Evolutionary conservation across 2,888 invertebrate species (phyloP).

Genomic region (Drosophila nigricruria): DNA sequence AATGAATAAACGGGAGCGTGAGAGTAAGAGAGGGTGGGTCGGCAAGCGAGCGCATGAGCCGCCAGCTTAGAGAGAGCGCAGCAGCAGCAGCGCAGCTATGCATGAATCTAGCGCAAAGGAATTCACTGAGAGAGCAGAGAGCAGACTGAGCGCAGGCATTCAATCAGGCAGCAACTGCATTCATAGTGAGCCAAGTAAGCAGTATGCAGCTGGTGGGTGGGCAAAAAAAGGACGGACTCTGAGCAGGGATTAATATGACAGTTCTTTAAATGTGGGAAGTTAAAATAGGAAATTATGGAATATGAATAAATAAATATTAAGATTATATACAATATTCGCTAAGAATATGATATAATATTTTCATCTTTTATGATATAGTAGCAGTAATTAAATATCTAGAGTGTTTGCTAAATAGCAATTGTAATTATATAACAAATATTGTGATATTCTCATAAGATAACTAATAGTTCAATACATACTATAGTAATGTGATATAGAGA

Average conservation of each 20-base stretch:
- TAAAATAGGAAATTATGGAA: background rate
- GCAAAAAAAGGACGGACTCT: background rate
- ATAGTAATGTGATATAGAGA: too few species aligned
- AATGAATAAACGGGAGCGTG: constrained; percentile 12
- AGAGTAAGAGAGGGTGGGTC: constrained; percentile 5
- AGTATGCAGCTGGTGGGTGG: constrained; percentile 15
- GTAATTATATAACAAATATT: too few species aligned
- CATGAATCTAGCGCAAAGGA: constrained; percentile 3
- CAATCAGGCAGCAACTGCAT: constrained; percentile 18
- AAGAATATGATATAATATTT: too few species aligned
- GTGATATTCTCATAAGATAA: too few species aligned
- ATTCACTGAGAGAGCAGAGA: constrained; percentile 13
- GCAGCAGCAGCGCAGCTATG: background rate
- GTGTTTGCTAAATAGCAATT: too few species aligned
- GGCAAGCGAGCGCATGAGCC: background rate
- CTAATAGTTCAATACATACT: too few species aligned
- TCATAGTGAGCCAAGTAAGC: background rate
- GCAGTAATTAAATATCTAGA: too few species aligned
- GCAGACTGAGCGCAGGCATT: constrained; percentile 8
- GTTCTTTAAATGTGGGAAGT: background rate
- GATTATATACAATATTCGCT: too few species aligned
- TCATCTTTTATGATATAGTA: too few species aligned
- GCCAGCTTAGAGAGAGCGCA: constrained; percentile 12
- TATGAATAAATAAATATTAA: background rate
- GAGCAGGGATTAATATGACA: background rate